Base-by-base conservation (phyloP, 2,888 invertebrate genomes). In the Synanthedon vespiformis region DNA sequence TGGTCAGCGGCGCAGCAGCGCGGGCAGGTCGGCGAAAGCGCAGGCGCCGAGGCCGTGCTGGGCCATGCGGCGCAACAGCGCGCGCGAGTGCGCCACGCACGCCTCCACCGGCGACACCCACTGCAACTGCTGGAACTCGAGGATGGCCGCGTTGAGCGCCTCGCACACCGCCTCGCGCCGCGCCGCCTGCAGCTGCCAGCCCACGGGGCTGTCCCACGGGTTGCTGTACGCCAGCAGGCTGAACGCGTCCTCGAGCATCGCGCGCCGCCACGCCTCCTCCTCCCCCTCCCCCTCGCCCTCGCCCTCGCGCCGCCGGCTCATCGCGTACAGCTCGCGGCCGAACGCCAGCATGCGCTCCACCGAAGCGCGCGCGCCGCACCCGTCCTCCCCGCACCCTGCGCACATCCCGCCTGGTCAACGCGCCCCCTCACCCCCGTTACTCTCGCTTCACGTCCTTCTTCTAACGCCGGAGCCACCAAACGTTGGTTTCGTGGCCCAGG, bases 241-340 rank as follows among this genome's bases (percentile, higher is more conserved):
- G 89, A 98, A 99, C 73, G 98, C 98, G 86, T 98, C 96, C 94
- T 95, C 95, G 55, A 98, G 89, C 94, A 97, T 96, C 85, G 95
- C 22, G 22, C 22, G 22, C 22, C 22, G 22, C 22, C 22, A 22
- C 22, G 22, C 22, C 22, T 22, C 22, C 22, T 22, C 22, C 22
- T 22, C 22, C 22, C 22, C 22, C 22, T 22, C 22, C 1, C 22
- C 22, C 4, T 5, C 22, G 0, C 22, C 22, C 22, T 22, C 22
- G 22, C 22, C 22, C 22, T 22, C 22, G 22, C 22, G 72, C 57
- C 79, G 75, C 73, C 95, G 93, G 75, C 96, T 96, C 92, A 97
- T 94, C 63, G 94, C 92, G 79, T 97, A 96, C 60, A 98, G 90
- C 74, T 98, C 97, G 65, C 95, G 92, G 16, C 98, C 98, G 82